Percentiles rank a stretch among this genome's conserved stretches.
Evolutionary conservation across 2,113 vertebrate genomes (phyloP).

Genomic region (Furnarius figulus): DNA sequence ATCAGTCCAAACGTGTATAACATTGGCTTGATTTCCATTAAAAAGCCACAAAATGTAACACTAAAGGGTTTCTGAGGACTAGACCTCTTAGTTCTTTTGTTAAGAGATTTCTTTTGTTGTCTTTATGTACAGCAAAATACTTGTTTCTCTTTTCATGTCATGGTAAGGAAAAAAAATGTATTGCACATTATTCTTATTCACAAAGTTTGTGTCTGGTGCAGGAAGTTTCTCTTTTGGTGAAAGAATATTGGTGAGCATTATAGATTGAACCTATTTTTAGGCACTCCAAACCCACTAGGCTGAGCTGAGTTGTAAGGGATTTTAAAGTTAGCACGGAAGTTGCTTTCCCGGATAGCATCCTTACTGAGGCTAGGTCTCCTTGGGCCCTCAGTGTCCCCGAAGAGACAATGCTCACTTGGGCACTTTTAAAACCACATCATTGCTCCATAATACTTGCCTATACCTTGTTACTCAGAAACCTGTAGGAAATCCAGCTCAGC

Average conservation of each 20-base stretch:
- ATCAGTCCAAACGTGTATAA: constrained; percentile 85
- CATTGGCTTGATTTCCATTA: constrained; percentile 89
- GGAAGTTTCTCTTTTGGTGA: constrained; percentile 48
- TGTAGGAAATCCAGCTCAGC: constrained; percentile 28
- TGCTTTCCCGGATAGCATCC: background rate
- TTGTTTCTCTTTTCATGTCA: constrained; percentile 83
- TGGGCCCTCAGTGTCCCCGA: background rate
- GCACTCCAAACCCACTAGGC: background rate
- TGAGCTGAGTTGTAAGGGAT: background rate
- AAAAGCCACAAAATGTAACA: constrained; percentile 87
- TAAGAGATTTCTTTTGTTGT: constrained; percentile 81
- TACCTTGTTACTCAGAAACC: background rate
- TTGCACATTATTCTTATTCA: constrained; percentile 85
- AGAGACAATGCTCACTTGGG: background rate
- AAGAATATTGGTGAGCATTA: constrained; percentile 21
- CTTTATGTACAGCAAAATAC: constrained; percentile 84
- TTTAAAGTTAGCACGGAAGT: background rate
- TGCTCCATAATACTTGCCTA: constrained; percentile 1
- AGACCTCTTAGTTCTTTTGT: constrained; percentile 85
- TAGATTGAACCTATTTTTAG: constrained; percentile 18
- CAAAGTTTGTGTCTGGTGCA: constrained; percentile 46
- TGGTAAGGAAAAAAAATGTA: constrained; percentile 78
- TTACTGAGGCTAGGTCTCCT: background rate
- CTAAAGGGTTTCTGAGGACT: constrained; percentile 76
- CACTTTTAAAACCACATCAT: background rate